Conservation (phyloP, 2,888 invertebrate genomes). For the Spodoptera littoralis region DNA sequence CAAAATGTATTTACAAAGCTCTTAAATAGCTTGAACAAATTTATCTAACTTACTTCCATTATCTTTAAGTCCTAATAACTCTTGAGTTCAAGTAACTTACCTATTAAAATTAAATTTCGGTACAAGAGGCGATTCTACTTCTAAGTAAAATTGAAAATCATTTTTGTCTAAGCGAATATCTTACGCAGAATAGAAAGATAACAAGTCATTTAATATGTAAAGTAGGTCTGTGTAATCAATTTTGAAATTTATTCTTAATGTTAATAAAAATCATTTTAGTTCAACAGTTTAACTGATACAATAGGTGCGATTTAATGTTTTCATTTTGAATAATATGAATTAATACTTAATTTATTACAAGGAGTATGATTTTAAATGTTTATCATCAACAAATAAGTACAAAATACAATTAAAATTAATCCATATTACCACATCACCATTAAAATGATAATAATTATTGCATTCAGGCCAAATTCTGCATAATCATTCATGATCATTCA, state of each 20-base stretch:
- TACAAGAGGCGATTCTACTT: conserved; percentile 14
- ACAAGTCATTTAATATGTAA: no score
- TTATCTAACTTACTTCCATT: conserved; percentile 41
- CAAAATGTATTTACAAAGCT: conserved; percentile 28
- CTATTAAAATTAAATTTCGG: conserved; percentile 38
- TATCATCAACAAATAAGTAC: conserved; percentile 5
- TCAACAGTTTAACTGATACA: no score
- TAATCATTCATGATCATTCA: neutral
- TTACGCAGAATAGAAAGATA: no score
- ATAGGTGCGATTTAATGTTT: neutral
- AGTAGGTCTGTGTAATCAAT: no score
- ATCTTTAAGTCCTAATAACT: conserved; percentile 36
- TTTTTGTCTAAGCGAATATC: neutral
- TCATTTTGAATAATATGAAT: neutral
- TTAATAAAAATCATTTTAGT: no score
- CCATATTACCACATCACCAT: conserved; percentile 3
- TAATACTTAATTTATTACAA: conserved; percentile 11
- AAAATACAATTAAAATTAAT: conserved; percentile 1
- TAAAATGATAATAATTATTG: conserved; percentile 17
- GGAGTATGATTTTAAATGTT: neutral
- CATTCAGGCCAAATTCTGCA: conserved; percentile 1
- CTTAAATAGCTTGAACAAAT: conserved; percentile 30
- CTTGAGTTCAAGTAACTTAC: conserved; percentile 27
- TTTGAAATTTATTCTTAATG: no score
- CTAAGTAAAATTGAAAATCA: neutral